These are phyloP conservation scores for Petrolisthes manimaculis DNA, from an alignment of 2,888 invertebrate genomes.

Conservation along the genomic window DNA sequence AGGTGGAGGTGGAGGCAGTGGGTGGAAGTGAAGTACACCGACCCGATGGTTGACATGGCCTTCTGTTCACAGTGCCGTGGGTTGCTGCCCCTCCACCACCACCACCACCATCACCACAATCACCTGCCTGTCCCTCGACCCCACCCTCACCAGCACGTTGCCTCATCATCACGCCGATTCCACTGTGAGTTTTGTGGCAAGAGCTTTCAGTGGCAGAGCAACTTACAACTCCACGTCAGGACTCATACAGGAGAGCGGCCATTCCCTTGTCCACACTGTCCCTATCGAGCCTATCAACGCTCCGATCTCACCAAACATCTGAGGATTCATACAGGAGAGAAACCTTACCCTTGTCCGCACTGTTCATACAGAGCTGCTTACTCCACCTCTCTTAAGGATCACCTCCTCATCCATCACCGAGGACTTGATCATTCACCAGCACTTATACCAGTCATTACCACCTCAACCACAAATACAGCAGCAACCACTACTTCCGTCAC, in stretches of 20 bases:
- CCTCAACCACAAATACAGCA: background rate
- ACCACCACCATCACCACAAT: constrained; percentile 22
- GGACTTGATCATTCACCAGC: constrained; percentile 16
- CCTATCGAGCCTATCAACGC: constrained; percentile 57
- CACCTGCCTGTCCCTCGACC: background rate
- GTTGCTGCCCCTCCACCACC: constrained; percentile 28
- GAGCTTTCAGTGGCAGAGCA: constrained; percentile 62
- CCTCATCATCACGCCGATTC: constrained; percentile 27
- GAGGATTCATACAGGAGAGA: constrained; percentile 55
- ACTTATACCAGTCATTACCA: background rate
- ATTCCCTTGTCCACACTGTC: constrained; percentile 56
- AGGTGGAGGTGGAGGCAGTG: constrained; percentile 7
- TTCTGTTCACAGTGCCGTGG: constrained; percentile 52
- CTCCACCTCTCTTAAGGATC: constrained; percentile 48
- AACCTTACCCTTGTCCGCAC: constrained; percentile 52
- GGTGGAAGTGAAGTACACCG: constrained; percentile 7
- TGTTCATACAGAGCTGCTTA: constrained; percentile 60
- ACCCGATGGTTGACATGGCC: constrained; percentile 34
- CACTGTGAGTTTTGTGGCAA: constrained; percentile 61
- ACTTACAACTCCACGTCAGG: constrained; percentile 54
- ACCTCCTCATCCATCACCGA: constrained; percentile 42
- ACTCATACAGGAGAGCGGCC: constrained; percentile 65
- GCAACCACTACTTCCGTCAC: constrained; percentile 6
- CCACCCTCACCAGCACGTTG: constrained; percentile 10
- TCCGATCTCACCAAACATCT: constrained; percentile 57